phyloP scores from a whole-genome alignment of 2,888 invertebrate genomes.

The Athalia cordata region DNA sequence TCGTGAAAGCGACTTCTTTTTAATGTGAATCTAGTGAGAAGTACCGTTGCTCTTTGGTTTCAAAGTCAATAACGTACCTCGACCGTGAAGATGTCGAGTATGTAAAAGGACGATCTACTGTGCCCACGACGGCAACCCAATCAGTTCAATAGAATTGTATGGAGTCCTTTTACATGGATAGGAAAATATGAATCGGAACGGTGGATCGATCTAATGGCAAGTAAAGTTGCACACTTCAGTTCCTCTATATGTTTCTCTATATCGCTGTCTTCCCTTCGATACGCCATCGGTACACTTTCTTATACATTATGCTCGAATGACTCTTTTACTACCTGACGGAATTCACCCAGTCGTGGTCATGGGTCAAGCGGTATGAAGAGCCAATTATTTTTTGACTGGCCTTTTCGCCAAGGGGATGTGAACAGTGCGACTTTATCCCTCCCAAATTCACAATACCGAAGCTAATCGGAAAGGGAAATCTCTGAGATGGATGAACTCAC shows the following conservation, averaged over 20 bases:
- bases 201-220: background rate
- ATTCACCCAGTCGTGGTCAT: constrained; percentile 6
- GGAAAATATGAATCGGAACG: constrained; percentile 8
- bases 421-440: constrained; percentile 2
- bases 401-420: background rate
- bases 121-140: background rate
- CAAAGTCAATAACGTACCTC: constrained; percentile 9
- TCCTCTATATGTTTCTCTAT: background rate
- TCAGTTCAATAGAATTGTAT: background rate
- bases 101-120: background rate
- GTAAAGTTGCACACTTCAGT: constrained; percentile 25
- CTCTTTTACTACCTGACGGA: background rate
- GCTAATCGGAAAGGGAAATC: constrained; percentile 39
- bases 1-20: constrained; percentile 40
- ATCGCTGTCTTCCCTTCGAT: constrained; percentile 10
- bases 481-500: background rate
- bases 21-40: background rate
- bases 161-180: background rate
- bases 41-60: constrained; percentile 54
- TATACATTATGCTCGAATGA: constrained; percentile 6
- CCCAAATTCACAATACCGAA: constrained; percentile 19
- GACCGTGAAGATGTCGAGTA: constrained; percentile 11
- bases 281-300: background rate
- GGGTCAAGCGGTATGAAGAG: constrained; percentile 15
- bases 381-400: constrained; percentile 18